A percentile compares a stretch with the other conserved stretches of the same genome.
These are phyloP conservation scores for Argyrosomus regius DNA, from an alignment of 2,797 vertebrate genomes.

Conservation along the genomic window DNA sequence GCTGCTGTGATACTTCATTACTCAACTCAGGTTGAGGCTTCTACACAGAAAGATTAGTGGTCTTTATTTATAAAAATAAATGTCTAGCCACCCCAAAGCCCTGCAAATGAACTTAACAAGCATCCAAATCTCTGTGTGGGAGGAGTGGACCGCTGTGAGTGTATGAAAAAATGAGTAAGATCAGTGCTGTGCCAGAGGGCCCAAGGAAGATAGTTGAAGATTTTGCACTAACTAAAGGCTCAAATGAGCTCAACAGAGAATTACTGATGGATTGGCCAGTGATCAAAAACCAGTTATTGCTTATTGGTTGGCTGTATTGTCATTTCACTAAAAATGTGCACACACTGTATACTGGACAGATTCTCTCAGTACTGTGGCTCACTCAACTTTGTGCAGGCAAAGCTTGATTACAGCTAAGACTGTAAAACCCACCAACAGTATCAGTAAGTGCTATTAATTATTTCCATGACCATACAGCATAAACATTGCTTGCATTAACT, in stretches of 20 bases:
- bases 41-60: constrained; percentile 3
- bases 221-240: constrained; percentile 34
- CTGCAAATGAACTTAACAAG: constrained; percentile 45
- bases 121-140: constrained; percentile 39
- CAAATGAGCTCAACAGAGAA: constrained; percentile 44
- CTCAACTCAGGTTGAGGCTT: constrained; percentile 12
- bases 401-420: background rate
- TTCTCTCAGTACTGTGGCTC: no score
- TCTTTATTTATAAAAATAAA: constrained; percentile 53
- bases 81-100: constrained; percentile 6
- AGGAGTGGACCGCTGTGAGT: constrained; percentile 20
- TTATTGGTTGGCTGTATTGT: background rate
- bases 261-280: constrained; percentile 1
- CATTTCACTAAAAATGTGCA: background rate
- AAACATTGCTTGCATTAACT: background rate
- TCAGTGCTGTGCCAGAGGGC: constrained; percentile 29
- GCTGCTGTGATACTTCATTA: constrained; percentile 33
- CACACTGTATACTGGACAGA: background rate
- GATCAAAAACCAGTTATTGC: constrained; percentile 13
- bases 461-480: background rate
- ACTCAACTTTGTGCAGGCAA: background rate
- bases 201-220: background rate
- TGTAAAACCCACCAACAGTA: background rate
- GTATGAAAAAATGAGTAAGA: constrained; percentile 39
- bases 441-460: background rate